Conservation (phyloP, 1,140 invertebrate species). For the Solenopsis fugax region DNA sequence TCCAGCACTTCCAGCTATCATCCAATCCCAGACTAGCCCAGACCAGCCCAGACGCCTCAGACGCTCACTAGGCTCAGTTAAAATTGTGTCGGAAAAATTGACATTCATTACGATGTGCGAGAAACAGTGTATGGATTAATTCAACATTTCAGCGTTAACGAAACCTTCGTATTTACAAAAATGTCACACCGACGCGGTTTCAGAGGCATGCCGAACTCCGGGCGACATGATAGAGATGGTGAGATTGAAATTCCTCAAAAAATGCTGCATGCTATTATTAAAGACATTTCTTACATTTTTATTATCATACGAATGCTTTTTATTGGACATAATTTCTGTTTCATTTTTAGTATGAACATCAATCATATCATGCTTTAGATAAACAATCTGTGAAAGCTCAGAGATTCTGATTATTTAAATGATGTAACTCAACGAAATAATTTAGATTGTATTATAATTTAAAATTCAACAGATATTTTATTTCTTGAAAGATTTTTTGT, state of each 20-base stretch:
- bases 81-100: background rate
- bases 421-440: background rate
- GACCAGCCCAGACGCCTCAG: too few relatives aligned
- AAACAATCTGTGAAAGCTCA: too few relatives aligned
- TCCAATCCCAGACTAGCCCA: too few relatives aligned
- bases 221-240: constrained; percentile 19
- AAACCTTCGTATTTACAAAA: background rate
- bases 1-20: too few relatives aligned
- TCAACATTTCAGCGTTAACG: background rate
- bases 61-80: background rate
- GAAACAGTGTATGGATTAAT: background rate
- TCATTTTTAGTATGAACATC: too few relatives aligned
- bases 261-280: background rate
- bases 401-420: background rate
- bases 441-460: background rate
- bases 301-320: background rate
- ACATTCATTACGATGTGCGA: background rate
- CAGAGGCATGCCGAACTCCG: background rate
- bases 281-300: background rate
- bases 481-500: background rate
- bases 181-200: background rate
- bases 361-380: too few relatives aligned
- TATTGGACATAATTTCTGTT: background rate
- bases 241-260: background rate
- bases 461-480: background rate